Evolutionary conservation across 2,113 vertebrate species (phyloP).

Genomic region (Ictalurus furcatus): DNA sequence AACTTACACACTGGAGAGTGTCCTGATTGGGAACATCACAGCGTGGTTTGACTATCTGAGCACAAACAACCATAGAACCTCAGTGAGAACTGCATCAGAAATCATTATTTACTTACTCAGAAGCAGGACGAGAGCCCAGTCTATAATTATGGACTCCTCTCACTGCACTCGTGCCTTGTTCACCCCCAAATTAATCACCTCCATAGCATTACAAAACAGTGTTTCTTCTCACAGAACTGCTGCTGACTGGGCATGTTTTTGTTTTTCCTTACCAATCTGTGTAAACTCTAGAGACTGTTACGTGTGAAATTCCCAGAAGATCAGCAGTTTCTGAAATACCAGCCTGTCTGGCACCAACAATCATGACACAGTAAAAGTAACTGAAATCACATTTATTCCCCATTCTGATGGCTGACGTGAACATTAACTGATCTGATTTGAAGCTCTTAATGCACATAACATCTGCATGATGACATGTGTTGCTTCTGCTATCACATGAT

Average conservation of each 20-base stretch:
- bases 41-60: not conserved
- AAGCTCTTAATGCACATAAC: not conserved
- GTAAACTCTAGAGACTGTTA: not conserved
- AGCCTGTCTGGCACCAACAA: not conserved
- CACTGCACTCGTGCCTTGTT: not conserved
- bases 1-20: not conserved
- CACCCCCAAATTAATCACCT: not conserved
- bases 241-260: not conserved
- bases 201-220: not conserved
- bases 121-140: not conserved
- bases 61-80: not conserved
- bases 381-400: not conserved
- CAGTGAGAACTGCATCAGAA: not conserved
- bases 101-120: not conserved
- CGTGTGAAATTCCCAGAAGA: not conserved
- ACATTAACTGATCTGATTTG: not conserved
- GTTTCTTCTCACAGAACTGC: not conserved
- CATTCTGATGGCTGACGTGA: not conserved
- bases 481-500: not conserved
- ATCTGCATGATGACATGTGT: not conserved
- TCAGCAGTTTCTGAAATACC: not conserved
- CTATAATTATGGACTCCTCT: not conserved
- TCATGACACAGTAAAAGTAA: not conserved
- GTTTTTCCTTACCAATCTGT: not conserved
- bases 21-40: not conserved